phyloP scores from a whole-genome alignment of 2,888 invertebrate species.

The Thyatira batis region DNA sequence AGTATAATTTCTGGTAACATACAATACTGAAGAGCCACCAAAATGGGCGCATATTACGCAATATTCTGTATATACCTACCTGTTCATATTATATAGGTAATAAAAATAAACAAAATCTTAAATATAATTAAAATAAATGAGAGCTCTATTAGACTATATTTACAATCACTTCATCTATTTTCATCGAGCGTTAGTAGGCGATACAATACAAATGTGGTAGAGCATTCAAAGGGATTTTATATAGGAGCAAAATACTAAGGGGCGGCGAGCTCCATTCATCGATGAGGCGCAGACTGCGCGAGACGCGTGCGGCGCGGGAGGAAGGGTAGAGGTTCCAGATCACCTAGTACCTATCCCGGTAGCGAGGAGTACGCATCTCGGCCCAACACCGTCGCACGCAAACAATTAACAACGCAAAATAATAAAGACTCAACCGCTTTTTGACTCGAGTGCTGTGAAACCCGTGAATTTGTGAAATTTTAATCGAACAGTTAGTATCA shows the following conservation, averaged over 20 bases:
- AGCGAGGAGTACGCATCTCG: slow-evolving; percentile 36
- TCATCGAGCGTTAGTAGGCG: slow-evolving; percentile 61
- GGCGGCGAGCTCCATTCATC: slow-evolving; percentile 72
- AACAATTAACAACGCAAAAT: neutral
- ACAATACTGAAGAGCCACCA: too few relatives aligned
- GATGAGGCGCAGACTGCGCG: slow-evolving; percentile 71
- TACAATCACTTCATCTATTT: slow-evolving; percentile 65
- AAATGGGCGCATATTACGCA: too few relatives aligned
- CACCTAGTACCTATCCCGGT: slow-evolving; percentile 60
- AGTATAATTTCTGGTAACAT: too few relatives aligned
- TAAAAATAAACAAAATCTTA: slow-evolving; percentile 7
- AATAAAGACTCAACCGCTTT: neutral
- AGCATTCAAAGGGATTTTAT: slow-evolving; percentile 58
- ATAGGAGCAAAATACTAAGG: slow-evolving; percentile 50
- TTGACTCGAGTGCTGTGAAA: neutral
- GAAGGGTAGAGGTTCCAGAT: slow-evolving; percentile 50
- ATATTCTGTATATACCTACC: too few relatives aligned
- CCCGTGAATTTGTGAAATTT: neutral
- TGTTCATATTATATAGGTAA: too few relatives aligned
- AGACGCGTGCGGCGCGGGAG: slow-evolving; percentile 37
- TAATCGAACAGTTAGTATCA: neutral
- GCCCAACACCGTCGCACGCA: neutral
- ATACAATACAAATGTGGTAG: slow-evolving; percentile 65
- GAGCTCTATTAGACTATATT: slow-evolving; percentile 43
- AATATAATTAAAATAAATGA: slow-evolving; percentile 17